Conservation (phyloP, 2,797 vertebrate genomes). For the Phyllotis vaccarum region DNA sequence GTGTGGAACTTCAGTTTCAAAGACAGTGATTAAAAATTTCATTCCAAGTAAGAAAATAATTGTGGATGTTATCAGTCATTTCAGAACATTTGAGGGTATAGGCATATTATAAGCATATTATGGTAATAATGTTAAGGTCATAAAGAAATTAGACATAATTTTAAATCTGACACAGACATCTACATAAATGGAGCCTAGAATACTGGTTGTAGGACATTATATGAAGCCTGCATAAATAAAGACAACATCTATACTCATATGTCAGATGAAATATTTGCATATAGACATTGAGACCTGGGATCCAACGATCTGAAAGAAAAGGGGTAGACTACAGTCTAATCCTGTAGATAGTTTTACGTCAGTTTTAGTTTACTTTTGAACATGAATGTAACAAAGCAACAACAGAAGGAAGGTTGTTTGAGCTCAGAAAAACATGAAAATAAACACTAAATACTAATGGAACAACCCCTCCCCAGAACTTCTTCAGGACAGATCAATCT, state of each 20-base stretch:
- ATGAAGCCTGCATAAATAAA: not conserved
- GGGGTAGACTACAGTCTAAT: not conserved
- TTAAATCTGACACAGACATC: not conserved
- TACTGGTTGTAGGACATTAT: not conserved
- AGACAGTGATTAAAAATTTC: conserved; percentile 2
- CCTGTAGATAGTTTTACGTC: not conserved
- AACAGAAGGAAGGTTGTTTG: not conserved
- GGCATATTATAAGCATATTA: not conserved
- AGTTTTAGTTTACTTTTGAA: not conserved
- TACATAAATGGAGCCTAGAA: not conserved
- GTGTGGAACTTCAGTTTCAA: not conserved
- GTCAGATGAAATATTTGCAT: not conserved
- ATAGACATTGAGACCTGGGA: not conserved
- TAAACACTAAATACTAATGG: not conserved
- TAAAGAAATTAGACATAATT: not conserved
- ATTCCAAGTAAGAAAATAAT: not conserved
- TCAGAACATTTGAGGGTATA: not conserved
- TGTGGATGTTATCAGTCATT: conserved; percentile 10
- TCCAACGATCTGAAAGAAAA: not conserved
- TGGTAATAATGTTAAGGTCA: not conserved
- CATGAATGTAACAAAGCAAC: not conserved
- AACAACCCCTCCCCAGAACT: not conserved
- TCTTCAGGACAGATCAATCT: not conserved
- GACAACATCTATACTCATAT: not conserved
- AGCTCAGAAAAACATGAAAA: not conserved